A percentile compares a stretch with the other conserved stretches of the same genome.
Conservation (phyloP, 2,113 vertebrate species). For the human region GRCh38 chr19:33185501-33186000, state of each 20-base stretch:
- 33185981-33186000: background rate
- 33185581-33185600: background rate
- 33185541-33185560: too few species aligned
- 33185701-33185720: background rate
- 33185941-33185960: background rate
- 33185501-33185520: too few species aligned
- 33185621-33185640: background rate
- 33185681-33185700: background rate
- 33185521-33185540: too few species aligned
- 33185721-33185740: rapidly evolving
- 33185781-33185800: too few species aligned
- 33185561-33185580: background rate
- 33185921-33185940: background rate
- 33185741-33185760: too few species aligned
- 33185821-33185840: too few species aligned
- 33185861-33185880: background rate
- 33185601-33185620: background rate
- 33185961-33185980: background rate
- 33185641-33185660: background rate
- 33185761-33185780: background rate
- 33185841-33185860: background rate
- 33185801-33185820: too few species aligned
- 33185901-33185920: background rate
- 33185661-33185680: background rate
- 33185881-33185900: too few species aligned